phyloP scores from a whole-genome alignment of 2,797 vertebrate genomes.

The Rhabdomys pumilio region DNA sequence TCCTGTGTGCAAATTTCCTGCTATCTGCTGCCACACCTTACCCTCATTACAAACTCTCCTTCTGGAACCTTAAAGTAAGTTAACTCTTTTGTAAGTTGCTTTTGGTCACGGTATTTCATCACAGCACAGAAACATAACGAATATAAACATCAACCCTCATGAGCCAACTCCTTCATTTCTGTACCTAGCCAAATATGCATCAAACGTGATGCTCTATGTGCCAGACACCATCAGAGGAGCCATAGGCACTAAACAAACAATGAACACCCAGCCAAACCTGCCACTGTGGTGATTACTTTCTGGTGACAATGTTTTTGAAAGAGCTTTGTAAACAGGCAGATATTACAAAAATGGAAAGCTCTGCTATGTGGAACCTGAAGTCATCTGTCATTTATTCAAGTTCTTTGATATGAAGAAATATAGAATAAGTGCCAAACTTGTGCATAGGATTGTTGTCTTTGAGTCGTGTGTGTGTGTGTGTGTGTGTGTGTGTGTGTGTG shows the following conservation, averaged over 20 bases:
- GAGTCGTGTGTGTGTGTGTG: neutral
- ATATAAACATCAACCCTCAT: neutral
- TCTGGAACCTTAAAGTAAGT: neutral
- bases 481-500: too few relatives aligned
- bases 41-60: neutral
- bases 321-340: neutral
- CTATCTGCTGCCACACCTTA: neutral
- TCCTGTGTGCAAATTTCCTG: neutral
- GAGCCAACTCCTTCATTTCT: neutral
- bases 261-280: neutral
- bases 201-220: neutral
- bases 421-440: neutral
- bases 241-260: neutral
- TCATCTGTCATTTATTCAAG: neutral
- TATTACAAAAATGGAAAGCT: neutral
- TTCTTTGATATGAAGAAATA: slow-evolving; percentile 4
- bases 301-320: slow-evolving; percentile 40
- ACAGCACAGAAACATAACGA: neutral
- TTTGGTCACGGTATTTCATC: neutral
- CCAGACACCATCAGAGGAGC: neutral
- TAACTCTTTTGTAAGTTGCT: neutral
- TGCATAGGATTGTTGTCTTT: neutral
- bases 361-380: neutral
- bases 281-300: neutral
- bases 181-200: neutral